phyloP scores from a whole-genome alignment of 1,140 invertebrate species.

The Drosophila serrata region DNA sequence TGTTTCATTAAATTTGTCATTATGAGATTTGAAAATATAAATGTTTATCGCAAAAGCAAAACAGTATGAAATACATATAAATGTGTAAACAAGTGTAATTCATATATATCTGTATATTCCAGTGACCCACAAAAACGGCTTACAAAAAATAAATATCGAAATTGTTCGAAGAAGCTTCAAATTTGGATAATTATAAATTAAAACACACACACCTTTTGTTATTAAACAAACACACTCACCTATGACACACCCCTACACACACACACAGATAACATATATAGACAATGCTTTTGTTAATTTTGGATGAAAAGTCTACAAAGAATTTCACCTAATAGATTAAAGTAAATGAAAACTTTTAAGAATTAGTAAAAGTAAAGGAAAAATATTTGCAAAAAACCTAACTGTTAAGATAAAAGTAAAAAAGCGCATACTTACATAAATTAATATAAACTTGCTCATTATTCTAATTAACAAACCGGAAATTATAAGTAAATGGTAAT shows the following conservation, averaged over 20 bases:
- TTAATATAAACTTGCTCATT: constrained; percentile 79
- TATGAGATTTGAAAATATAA: constrained; percentile 65
- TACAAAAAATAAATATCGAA: constrained; percentile 40
- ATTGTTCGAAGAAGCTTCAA: constrained; percentile 57
- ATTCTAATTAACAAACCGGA: constrained; percentile 74
- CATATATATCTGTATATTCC: constrained; percentile 57
- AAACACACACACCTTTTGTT: constrained; percentile 37
- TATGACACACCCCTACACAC: constrained; percentile 22
- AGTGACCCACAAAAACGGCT: constrained; percentile 24
- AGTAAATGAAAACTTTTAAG: constrained; percentile 49
- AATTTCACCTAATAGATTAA: constrained; percentile 69
- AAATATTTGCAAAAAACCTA: constrained; percentile 50
- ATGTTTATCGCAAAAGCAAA: constrained; percentile 60
- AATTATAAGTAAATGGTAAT: constrained; percentile 70
- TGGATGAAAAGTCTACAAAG: constrained; percentile 69
- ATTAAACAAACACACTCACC: constrained; percentile 27
- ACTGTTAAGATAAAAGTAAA: constrained; percentile 58
- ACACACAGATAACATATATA: constrained; percentile 19
- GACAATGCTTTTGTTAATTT: constrained; percentile 66
- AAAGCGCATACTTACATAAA: constrained; percentile 70
- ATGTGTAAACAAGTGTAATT: constrained; percentile 49
- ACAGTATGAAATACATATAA: constrained; percentile 38
- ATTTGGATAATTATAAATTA: constrained; percentile 42
- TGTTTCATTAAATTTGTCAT: constrained; percentile 79
- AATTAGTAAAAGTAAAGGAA: constrained; percentile 31